Conservation (phyloP, 2,888 invertebrate genomes). For the Fragum sueziense region DNA sequence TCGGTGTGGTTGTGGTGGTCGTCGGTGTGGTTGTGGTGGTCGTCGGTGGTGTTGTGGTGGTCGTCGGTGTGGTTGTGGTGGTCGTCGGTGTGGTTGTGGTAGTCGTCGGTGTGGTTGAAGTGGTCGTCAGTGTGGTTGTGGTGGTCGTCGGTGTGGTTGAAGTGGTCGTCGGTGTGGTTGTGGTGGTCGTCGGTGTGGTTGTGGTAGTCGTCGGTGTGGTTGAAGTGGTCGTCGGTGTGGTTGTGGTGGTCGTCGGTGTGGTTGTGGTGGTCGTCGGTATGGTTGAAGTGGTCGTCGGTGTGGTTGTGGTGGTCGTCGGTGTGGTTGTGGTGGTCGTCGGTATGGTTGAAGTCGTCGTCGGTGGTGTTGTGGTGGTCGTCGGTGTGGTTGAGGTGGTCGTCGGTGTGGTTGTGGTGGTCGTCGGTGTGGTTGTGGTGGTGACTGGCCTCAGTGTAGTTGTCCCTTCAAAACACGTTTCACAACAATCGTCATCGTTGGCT, state of each 20-base stretch:
- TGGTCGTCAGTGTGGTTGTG: background rate
- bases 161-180: background rate
- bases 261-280: background rate
- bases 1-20: background rate
- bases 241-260: background rate
- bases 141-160: background rate
- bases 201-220: background rate
- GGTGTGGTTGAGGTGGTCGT: background rate
- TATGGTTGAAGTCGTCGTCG: background rate
- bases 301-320: background rate
- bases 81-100: background rate
- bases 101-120: background rate
- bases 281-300: background rate
- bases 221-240: background rate
- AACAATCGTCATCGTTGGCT: background rate
- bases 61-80: background rate
- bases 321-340: background rate
- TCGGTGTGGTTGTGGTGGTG: background rate
- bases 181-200: background rate
- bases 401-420: background rate
- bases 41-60: background rate
- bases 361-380: background rate
- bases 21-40: background rate
- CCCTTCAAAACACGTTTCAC: constrained; percentile 11
- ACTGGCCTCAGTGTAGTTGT: too few relatives aligned